Evolutionary conservation across 2,113 vertebrate genomes (phyloP).

Genomic region (Arizona elegans): DNA sequence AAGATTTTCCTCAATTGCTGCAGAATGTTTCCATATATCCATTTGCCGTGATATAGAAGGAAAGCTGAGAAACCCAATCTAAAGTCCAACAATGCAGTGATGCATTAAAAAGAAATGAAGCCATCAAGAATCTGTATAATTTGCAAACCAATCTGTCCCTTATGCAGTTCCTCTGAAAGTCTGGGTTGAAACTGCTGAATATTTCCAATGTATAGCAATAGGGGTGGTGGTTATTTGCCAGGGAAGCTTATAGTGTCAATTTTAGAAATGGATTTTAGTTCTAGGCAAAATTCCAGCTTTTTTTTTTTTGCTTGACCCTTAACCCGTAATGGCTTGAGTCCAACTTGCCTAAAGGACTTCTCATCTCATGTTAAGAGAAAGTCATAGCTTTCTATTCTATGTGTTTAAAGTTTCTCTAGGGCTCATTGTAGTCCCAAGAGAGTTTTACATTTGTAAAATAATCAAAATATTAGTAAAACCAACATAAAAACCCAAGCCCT

Average conservation of each 20-base stretch:
- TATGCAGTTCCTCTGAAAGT: not conserved
- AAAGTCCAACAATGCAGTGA: not conserved
- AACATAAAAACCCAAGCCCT: not conserved
- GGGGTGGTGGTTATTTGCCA: not conserved
- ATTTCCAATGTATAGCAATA: not conserved
- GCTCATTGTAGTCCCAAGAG: not conserved
- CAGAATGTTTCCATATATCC: not conserved
- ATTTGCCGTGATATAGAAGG: not conserved
- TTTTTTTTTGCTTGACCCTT: not conserved
- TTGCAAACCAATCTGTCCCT: accelerated
- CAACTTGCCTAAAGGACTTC: not conserved
- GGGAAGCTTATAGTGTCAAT: not conserved
- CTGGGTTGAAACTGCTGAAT: not conserved
- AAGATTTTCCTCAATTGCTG: not conserved
- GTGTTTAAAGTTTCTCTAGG: not conserved
- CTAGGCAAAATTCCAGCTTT: not conserved
- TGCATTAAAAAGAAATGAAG: not conserved
- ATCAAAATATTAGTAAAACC: not conserved
- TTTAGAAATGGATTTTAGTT: not conserved
- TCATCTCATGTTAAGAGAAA: not conserved
- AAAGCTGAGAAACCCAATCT: not conserved
- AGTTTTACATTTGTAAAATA: not conserved
- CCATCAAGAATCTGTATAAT: not conserved
- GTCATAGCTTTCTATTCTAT: not conserved
- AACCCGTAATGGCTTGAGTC: not conserved